phyloP scores from a whole-genome alignment of 2,888 invertebrate genomes.

The Crocallis elinguaria region DNA sequence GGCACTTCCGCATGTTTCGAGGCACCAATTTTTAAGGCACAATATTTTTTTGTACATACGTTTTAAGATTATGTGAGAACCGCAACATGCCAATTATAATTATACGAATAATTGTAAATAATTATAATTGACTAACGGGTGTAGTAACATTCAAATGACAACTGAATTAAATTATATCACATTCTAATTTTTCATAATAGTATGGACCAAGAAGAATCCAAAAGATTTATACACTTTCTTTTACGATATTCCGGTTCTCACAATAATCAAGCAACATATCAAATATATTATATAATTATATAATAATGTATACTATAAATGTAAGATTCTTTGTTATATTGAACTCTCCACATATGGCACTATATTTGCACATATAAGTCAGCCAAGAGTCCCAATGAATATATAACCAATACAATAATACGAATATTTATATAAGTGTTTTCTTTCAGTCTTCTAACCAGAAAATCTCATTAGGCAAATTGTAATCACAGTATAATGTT shows the following conservation, averaged over 20 bases:
- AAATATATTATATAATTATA: conserved; percentile 25
- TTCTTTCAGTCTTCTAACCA: conserved; percentile 79
- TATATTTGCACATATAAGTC: conserved; percentile 65
- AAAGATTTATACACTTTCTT: neutral
- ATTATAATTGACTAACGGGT: no score
- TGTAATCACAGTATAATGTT: conserved; percentile 74
- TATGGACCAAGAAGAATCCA: neutral
- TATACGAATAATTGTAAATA: neutral
- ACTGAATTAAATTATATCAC: neutral
- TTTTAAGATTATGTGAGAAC: neutral
- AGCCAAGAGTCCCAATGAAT: conserved; percentile 56
- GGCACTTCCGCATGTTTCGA: conserved; percentile 60
- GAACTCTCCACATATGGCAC: conserved; percentile 75
- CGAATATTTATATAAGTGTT: conserved; percentile 41
- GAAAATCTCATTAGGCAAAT: conserved; percentile 81
- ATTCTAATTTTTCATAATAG: neutral
- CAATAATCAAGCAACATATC: conserved; percentile 9
- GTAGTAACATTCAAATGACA: neutral
- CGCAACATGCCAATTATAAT: conserved; percentile 29
- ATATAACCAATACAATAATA: conserved; percentile 29
- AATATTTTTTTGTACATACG: conserved; percentile 48
- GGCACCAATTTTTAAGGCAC: conserved; percentile 75
- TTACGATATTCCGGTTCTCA: neutral
- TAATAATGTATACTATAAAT: conserved; percentile 45
- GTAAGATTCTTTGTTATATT: conserved; percentile 47